These are phyloP conservation scores for Pygocentrus nattereri DNA, from an alignment of 2,797 vertebrate genomes.

Conservation along the genomic window DNA sequence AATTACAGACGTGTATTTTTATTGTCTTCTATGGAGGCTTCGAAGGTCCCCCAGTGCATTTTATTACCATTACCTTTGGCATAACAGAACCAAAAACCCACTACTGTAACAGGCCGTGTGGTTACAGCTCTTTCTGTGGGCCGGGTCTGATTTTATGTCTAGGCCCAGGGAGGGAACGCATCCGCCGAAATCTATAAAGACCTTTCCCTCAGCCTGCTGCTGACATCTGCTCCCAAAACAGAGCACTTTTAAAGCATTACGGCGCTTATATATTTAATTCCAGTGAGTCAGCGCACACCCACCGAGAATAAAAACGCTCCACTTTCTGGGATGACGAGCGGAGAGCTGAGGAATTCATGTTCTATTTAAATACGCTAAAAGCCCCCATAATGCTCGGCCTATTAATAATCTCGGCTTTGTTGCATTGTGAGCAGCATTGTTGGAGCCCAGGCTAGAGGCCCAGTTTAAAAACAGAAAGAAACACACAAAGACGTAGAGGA, in stretches of 20 bases:
- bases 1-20: too few relatives aligned
- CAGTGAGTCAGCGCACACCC: slow-evolving; percentile 22
- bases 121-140: too few relatives aligned
- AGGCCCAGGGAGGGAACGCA: too few relatives aligned
- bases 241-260: slow-evolving; percentile 26
- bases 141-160: too few relatives aligned
- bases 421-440: not conserved
- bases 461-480: not conserved
- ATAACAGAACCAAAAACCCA: not conserved
- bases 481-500: not conserved
- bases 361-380: slow-evolving; percentile 23
- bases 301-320: slow-evolving; percentile 21
- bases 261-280: slow-evolving; percentile 31
- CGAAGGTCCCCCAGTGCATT: too few relatives aligned
- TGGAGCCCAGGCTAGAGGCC: not conserved
- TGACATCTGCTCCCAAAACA: slow-evolving; percentile 10
- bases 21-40: too few relatives aligned
- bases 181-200: too few relatives aligned
- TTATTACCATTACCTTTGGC: too few relatives aligned
- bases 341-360: slow-evolving; percentile 6
- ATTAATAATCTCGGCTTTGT: not conserved
- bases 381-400: slow-evolving; percentile 1
- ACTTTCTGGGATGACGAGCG: slow-evolving; percentile 15
- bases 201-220: not conserved
- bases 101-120: too few relatives aligned